Conservation (phyloP, 1,140 invertebrate genomes). For the Dreissena rostriformis region DNA sequence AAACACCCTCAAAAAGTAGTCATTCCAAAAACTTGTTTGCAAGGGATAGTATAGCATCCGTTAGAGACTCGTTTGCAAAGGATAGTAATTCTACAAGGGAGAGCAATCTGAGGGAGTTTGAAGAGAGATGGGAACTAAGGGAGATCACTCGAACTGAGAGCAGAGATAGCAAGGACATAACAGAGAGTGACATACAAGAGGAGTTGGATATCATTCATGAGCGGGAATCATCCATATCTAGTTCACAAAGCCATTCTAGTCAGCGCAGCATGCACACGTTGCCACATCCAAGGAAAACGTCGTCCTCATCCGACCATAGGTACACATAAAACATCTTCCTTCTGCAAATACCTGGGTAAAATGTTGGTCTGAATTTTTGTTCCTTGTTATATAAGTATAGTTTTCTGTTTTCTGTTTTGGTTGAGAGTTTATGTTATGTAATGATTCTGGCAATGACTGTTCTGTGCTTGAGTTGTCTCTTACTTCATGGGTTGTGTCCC, state of each 20-base stretch:
- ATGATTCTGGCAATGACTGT: too few species aligned
- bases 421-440: too few species aligned
- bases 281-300: conserved; percentile 65
- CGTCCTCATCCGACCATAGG: conserved; percentile 52
- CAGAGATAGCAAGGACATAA: conserved; percentile 8
- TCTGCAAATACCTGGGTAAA: too few species aligned
- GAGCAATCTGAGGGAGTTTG: conserved; percentile 32
- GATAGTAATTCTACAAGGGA: conserved; percentile 29
- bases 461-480: too few species aligned
- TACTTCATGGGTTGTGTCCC: too few species aligned
- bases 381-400: too few species aligned
- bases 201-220: conserved; percentile 36
- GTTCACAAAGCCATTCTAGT: conserved; percentile 42
- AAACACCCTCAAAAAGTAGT: not conserved
- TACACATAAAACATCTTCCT: conserved; percentile 1
- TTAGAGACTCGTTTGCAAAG: not conserved
- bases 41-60: not conserved
- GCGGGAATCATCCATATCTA: conserved; percentile 43
- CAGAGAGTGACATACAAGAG: conserved; percentile 7
- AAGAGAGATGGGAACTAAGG: conserved; percentile 52
- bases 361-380: too few species aligned
- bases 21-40: not conserved
- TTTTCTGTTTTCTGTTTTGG: too few species aligned
- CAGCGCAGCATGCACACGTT: conserved; percentile 64
- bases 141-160: conserved; percentile 31